These are phyloP conservation scores for Psittacula cyanocephala DNA, from an alignment of 2,113 vertebrate species.

Conservation along the genomic window DNA sequence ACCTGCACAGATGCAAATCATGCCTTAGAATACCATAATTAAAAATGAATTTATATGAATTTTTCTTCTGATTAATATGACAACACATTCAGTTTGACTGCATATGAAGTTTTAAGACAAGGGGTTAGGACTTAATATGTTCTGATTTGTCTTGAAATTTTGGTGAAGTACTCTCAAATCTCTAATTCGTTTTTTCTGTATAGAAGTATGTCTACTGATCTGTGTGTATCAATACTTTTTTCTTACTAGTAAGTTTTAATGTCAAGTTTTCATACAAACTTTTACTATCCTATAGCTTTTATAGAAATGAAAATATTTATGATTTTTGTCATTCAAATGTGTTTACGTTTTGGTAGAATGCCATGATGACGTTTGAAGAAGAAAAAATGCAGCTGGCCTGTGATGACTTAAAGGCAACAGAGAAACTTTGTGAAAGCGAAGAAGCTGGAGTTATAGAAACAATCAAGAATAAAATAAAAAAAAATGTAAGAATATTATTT, in stretches of 20 bases:
- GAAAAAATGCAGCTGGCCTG: constrained; percentile 98
- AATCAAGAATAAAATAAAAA: constrained; percentile 97
- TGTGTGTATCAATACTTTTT: not conserved
- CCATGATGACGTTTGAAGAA: constrained; percentile 99
- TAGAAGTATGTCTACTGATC: not conserved
- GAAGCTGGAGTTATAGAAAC: constrained; percentile 95
- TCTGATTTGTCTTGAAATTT: not conserved
- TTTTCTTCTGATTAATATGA: not conserved
- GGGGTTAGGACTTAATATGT: not conserved
- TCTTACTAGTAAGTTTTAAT: not conserved
- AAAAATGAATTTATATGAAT: not conserved
- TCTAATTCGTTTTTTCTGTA: not conserved
- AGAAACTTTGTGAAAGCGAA: constrained; percentile 95
- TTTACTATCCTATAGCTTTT: not conserved
- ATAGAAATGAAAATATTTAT: not conserved
- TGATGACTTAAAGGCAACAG: constrained; percentile 94
- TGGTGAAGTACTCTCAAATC: not conserved
- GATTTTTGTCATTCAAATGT: not conserved
- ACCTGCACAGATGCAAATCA: not conserved
- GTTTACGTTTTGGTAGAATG: constrained; percentile 80
- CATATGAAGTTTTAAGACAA: not conserved
- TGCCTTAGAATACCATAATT: not conserved
- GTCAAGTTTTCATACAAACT: not conserved
- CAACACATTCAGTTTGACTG: not conserved
- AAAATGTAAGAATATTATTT: constrained; percentile 84